phyloP scores from a whole-genome alignment of 2,888 invertebrate genomes.

The Macropis europaea region DNA sequence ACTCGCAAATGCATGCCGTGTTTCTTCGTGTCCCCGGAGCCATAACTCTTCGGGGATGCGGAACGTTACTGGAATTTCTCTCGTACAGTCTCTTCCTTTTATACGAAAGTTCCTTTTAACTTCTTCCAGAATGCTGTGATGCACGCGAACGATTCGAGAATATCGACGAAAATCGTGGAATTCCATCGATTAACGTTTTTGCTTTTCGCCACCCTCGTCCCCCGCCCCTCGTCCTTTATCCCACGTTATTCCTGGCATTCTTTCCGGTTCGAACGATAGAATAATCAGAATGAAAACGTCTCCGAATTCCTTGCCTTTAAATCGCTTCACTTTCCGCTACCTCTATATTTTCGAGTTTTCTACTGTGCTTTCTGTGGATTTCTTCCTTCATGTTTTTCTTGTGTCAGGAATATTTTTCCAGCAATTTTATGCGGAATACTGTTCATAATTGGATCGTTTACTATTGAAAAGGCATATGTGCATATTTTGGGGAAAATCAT shows the following conservation, averaged over 20 bases:
- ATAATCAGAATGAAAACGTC: constrained; percentile 9
- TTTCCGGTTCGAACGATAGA: background rate
- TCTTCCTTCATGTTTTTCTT: background rate
- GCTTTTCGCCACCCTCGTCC: background rate
- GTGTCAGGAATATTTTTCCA: background rate
- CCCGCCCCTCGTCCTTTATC: no score
- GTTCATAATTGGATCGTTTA: no score
- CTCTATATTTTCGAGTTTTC: no score
- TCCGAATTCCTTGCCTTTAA: background rate
- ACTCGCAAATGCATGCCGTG: constrained; percentile 63
- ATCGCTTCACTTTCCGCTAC: background rate
- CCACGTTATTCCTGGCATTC: constrained; percentile 9
- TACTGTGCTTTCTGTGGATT: no score
- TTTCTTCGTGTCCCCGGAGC: constrained; percentile 60
- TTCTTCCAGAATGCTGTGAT: constrained; percentile 33
- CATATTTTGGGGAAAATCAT: no score
- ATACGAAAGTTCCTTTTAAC: constrained; percentile 55
- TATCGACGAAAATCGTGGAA: constrained; percentile 54
- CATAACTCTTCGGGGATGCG: constrained; percentile 59
- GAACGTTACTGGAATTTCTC: constrained; percentile 60
- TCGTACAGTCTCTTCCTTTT: constrained; percentile 35
- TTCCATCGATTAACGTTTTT: constrained; percentile 46
- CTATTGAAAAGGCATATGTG: no score
- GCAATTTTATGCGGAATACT: background rate
- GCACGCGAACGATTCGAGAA: constrained; percentile 51